Conservation (phyloP, 2,113 vertebrate genomes). For the Chloebia gouldiae region DNA sequence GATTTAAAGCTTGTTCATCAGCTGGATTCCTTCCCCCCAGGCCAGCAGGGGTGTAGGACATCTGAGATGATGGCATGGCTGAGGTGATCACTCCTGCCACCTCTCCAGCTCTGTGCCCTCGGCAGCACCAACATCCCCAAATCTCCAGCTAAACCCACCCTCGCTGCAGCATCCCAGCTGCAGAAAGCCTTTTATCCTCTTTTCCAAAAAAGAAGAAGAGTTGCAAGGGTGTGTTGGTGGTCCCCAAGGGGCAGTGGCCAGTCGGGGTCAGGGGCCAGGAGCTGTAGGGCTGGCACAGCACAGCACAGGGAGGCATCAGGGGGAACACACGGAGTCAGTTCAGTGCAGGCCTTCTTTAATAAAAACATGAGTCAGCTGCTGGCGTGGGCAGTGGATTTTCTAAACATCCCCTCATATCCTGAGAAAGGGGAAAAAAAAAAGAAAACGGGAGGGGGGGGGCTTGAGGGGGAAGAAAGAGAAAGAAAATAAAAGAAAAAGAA, state of each 20-base stretch:
- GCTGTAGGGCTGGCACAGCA: not conserved
- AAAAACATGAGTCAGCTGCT: slow-evolving; percentile 79
- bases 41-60: not conserved
- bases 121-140: fast-evolving
- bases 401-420: slow-evolving; percentile 81
- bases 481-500: not conserved
- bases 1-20: not conserved
- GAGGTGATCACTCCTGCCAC: not conserved
- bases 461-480: not conserved
- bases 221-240: not conserved
- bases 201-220: not conserved
- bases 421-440: slow-evolving; percentile 48
- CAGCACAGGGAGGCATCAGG: not conserved
- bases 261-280: not conserved
- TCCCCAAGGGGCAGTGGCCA: not conserved
- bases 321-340: not conserved
- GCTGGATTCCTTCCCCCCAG: not conserved
- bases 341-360: slow-evolving; percentile 60
- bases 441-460: not conserved
- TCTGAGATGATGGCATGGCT: fast-evolving
- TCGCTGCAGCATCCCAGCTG: not conserved
- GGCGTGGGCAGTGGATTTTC: slow-evolving; percentile 76
- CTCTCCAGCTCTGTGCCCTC: not conserved
- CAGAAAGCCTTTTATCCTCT: not conserved
- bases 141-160: not conserved